phyloP scores from a whole-genome alignment of 2,888 invertebrate genomes.

The Oasisia sp. region DNA sequence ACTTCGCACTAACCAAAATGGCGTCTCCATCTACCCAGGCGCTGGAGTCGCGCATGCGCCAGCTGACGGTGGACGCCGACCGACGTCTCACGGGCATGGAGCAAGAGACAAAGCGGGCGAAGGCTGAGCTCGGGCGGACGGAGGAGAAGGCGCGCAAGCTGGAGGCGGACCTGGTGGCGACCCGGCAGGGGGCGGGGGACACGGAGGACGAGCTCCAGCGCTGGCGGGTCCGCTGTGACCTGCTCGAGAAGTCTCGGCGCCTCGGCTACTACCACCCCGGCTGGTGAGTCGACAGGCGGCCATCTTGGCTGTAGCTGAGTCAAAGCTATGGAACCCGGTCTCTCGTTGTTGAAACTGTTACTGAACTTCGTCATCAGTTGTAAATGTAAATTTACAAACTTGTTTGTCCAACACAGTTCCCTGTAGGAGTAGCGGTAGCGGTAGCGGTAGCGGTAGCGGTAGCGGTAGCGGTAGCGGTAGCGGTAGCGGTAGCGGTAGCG shows the following conservation, averaged over 20 bases:
- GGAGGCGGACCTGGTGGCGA: background rate
- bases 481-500: too few species aligned
- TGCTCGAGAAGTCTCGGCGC: conserved; percentile 27
- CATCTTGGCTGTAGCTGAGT: too few species aligned
- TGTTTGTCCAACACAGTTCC: too few species aligned
- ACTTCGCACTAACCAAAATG: background rate
- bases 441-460: too few species aligned
- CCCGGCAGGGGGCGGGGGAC: background rate
- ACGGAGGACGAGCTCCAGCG: conserved; percentile 19
- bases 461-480: too few species aligned
- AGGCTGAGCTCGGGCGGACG: background rate
- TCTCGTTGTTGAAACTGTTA: background rate
- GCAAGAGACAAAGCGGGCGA: background rate
- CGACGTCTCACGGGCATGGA: background rate
- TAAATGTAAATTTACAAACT: too few species aligned
- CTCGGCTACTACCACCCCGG: conserved; percentile 26
- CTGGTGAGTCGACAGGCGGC: background rate
- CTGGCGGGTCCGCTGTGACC: conserved; percentile 20
- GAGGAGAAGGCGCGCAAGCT: conserved; percentile 25
- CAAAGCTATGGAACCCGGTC: background rate
- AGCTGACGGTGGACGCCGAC: conserved; percentile 8
- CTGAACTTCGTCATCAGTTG: too few species aligned
- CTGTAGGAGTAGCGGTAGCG: too few species aligned
- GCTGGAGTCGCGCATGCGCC: conserved; percentile 18
- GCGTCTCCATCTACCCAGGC: background rate